phyloP scores from a whole-genome alignment of 2,797 vertebrate species.

The Sebastes steindachneri region DNA sequence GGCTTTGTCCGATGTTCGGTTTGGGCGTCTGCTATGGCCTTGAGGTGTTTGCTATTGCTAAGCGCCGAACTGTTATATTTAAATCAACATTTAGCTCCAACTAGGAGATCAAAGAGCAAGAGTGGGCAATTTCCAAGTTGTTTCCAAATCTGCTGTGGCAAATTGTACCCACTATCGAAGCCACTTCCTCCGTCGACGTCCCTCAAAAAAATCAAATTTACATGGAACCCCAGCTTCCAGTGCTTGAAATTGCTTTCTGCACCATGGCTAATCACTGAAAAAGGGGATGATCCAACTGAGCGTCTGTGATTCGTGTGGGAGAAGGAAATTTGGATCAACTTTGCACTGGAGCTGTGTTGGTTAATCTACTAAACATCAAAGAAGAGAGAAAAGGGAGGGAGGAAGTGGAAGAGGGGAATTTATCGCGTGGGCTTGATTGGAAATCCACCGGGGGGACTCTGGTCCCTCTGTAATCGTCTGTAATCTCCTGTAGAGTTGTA shows the following conservation, averaged over 20 bases:
- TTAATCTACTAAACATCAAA: conserved; percentile 77
- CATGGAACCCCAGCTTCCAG: conserved; percentile 41
- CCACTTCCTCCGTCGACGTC: conserved; percentile 38
- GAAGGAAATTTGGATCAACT: conserved; percentile 72
- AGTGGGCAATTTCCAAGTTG: conserved; percentile 55
- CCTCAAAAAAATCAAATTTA: conserved; percentile 58
- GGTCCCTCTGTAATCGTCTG: conserved; percentile 63
- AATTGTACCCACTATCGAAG: conserved; percentile 52
- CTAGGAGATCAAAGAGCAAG: conserved; percentile 54
- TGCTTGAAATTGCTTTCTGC: conserved; percentile 69
- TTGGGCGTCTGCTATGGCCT: conserved; percentile 17
- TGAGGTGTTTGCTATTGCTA: conserved; percentile 29
- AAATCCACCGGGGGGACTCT: conserved; percentile 62
- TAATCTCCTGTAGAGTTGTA: conserved; percentile 71
- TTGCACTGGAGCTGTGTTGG: conserved; percentile 62
- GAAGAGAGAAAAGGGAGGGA: conserved; percentile 36
- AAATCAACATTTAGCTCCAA: conserved; percentile 57
- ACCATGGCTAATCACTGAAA: conserved; percentile 71
- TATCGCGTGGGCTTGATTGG: conserved; percentile 67
- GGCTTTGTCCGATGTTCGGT: conserved; percentile 34
- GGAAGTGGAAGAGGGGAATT: conserved; percentile 47
- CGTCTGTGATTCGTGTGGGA: conserved; percentile 57
- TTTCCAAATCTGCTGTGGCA: conserved; percentile 57
- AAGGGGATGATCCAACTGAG: conserved; percentile 69
- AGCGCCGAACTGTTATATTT: conserved; percentile 38